Conservation (phyloP, 2,888 invertebrate genomes). For the Netelia inedita region DNA sequence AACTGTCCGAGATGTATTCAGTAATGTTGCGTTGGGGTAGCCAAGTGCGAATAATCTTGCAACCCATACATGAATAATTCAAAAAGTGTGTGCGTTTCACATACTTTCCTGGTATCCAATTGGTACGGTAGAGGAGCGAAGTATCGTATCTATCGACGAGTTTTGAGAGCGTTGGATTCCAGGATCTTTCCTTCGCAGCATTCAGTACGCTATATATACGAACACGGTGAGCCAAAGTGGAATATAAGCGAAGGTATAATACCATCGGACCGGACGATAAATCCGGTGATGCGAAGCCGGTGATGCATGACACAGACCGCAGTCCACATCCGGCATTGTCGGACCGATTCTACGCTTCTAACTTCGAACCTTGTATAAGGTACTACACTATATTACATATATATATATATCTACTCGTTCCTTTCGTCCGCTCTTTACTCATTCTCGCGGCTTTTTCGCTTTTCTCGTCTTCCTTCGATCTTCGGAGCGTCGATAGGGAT, state of each 20-base stretch:
- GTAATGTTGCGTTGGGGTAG: neutral
- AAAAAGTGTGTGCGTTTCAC: constrained; percentile 33
- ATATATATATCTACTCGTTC: constrained; percentile 70
- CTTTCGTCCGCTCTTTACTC: constrained; percentile 73
- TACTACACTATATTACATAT: constrained; percentile 7
- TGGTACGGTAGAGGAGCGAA: constrained; percentile 17
- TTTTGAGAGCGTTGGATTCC: constrained; percentile 68
- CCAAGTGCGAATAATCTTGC: constrained; percentile 39
- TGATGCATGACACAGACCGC: constrained; percentile 85
- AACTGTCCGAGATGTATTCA: neutral
- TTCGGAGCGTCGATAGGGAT: constrained; percentile 41
- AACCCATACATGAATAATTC: constrained; percentile 48
- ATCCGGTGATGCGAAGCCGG: constrained; percentile 74
- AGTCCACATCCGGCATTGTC: constrained; percentile 84
- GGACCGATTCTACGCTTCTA: constrained; percentile 61
- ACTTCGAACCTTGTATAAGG: constrained; percentile 45
- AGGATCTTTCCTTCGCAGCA: constrained; percentile 57
- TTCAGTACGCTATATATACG: neutral
- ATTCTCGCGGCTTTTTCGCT: constrained; percentile 49
- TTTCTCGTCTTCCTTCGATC: constrained; percentile 33
- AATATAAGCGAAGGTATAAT: constrained; percentile 48
- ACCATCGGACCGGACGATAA: constrained; percentile 74
- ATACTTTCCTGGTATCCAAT: constrained; percentile 46
- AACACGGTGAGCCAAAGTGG: neutral
- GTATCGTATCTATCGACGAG: constrained; percentile 51